Evolutionary conservation across 2,888 invertebrate genomes (phyloP).

Genomic region (Chaitophorus viminalis): DNA sequence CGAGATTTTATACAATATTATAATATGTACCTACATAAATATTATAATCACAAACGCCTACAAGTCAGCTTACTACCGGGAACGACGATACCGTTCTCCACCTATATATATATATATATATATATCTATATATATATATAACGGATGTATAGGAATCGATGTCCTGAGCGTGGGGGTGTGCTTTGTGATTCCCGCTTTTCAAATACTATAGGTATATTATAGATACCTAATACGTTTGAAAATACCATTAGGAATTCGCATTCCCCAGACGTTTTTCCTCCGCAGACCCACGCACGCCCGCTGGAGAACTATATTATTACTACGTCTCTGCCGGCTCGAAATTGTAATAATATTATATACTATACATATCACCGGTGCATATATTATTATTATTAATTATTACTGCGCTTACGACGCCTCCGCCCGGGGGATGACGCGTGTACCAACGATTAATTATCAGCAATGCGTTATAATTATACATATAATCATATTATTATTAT

Average conservation of each 20-base stretch:
- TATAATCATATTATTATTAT: not conserved
- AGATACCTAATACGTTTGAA: not conserved
- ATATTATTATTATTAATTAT: not conserved
- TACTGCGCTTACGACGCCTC: not conserved
- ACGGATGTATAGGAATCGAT: too few relatives aligned
- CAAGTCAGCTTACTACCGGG: too few relatives aligned
- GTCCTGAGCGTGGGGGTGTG: too few relatives aligned
- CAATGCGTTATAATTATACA: not conserved
- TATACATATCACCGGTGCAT: not conserved
- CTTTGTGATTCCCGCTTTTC: too few relatives aligned
- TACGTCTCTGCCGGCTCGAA: not conserved
- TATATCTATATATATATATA: too few relatives aligned
- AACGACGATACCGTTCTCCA: too few relatives aligned
- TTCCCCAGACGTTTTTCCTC: not conserved
- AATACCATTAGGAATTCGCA: not conserved
- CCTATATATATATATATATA: too few relatives aligned
- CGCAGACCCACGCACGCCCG: not conserved
- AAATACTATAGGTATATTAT: too few relatives aligned
- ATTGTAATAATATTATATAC: not conserved
- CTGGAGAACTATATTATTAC: not conserved
- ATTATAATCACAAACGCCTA: too few relatives aligned
- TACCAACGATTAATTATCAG: not conserved
- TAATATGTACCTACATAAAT: too few relatives aligned
- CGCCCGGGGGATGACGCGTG: not conserved
- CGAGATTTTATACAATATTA: too few relatives aligned